Evolutionary conservation across 2,888 invertebrate genomes (phyloP).

Genomic region (Coleophora flavipennella): DNA sequence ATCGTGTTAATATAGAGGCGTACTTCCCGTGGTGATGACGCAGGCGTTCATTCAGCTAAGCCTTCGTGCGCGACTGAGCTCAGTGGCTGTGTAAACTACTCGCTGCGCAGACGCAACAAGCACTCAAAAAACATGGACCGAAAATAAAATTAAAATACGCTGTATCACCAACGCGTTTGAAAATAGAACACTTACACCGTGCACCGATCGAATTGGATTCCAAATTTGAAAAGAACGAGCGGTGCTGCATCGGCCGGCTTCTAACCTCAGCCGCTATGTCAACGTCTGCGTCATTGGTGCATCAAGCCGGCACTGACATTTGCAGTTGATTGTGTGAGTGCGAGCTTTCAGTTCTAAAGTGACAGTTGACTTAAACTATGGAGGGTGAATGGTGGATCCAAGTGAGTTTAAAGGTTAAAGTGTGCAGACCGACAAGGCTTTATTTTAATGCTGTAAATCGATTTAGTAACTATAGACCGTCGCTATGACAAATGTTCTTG

Average conservation of each 20-base stretch:
- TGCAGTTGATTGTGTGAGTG: slow-evolving; percentile 56
- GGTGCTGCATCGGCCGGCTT: slow-evolving; percentile 31
- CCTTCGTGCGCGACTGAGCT: slow-evolving; percentile 50
- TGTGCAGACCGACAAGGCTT: too few relatives aligned
- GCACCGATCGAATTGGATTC: not conserved
- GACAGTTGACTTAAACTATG: slow-evolving; percentile 39
- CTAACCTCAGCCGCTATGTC: slow-evolving; percentile 44
- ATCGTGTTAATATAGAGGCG: slow-evolving; percentile 49
- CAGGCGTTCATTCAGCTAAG: slow-evolving; percentile 57
- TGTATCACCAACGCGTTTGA: not conserved
- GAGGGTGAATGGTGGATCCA: slow-evolving; percentile 38
- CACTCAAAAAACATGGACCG: slow-evolving; percentile 30
- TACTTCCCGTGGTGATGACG: slow-evolving; percentile 68
- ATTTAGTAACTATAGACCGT: too few relatives aligned
- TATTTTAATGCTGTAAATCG: too few relatives aligned
- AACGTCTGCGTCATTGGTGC: slow-evolving; percentile 38
- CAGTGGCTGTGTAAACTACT: slow-evolving; percentile 67
- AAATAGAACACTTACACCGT: not conserved
- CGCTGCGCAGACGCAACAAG: slow-evolving; percentile 66
- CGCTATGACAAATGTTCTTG: too few relatives aligned
- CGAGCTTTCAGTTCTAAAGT: slow-evolving; percentile 38
- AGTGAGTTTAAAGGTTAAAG: slow-evolving; percentile 37
- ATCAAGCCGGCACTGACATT: slow-evolving; percentile 36
- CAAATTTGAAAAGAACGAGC: not conserved
- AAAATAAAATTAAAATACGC: too few relatives aligned